Base-by-base conservation (phyloP, 2,888 invertebrate species). In the Spialia ferax region DNA sequence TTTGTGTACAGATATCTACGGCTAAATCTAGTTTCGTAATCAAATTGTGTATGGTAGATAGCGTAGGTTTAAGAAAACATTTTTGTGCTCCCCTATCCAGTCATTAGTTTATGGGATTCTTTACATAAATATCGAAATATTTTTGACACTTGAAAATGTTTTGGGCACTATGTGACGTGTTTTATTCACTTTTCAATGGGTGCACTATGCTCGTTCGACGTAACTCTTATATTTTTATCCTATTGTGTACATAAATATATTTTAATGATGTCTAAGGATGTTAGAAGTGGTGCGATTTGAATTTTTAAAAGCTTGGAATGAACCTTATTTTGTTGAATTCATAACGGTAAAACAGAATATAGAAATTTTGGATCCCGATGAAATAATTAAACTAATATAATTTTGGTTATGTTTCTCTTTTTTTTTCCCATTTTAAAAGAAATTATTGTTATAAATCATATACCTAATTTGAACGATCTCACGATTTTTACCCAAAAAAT, bases 1-100 rank as follows among this genome's bases (percentile, higher is more conserved):
- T 69, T 68, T 63, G 56, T 71, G 71, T 69, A 68, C 60, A 71
- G 62, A 65, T 38, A 71, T 55, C 61, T 70, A 48, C 60, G 57
- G 50, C 55, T 62, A 56, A 32, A 23, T 10, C 45, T 55, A 71
- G 63, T 69, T 63, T 64, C 63, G 52, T 54, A 67, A 50, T 63
- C 61, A 32, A 45, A 61, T 67, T 54, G 38, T 67, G 62, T 69
- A 63, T 57, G 55, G 68, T 45, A 54, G 15, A 42, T 59, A 60
- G 55, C 10, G 38, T 71, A 71, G 71, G 3, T 62, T 13, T 71
- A 70, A 65, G 63, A 52, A 63, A 61, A 67, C 42, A 38, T 68
- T 62, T n/a, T 52, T 61, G 60, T 57, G 50, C 65, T 65, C 29
- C 54, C 26, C 50, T 42, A 54, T 66, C 42, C 59, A 54, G 59